Conservation (phyloP, 2,113 vertebrate genomes). For the Cryptoleucopteryx plumbea region DNA sequence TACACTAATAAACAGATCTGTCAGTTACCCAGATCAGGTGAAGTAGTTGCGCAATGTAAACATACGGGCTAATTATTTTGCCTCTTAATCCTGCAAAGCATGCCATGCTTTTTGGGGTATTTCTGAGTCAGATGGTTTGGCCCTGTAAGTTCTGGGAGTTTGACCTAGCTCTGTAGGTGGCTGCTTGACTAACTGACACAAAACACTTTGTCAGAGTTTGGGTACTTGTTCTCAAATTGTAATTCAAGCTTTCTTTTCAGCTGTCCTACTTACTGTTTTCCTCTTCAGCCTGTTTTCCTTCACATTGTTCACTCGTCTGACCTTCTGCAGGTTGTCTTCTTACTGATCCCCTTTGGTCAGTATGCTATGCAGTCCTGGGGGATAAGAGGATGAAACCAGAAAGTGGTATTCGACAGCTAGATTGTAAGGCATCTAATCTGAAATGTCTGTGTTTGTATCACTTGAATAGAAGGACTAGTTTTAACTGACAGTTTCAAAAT, state of each 20-base stretch:
- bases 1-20: background rate
- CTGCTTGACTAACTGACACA: background rate
- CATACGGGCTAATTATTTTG: background rate
- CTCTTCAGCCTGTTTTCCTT: background rate
- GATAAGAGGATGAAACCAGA: background rate
- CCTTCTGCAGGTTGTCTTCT: background rate
- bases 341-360: background rate
- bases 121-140: slow-evolving; percentile 4
- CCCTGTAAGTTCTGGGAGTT: background rate
- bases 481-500: background rate
- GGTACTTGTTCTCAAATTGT: background rate
- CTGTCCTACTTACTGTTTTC: background rate
- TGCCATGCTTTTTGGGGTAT: background rate
- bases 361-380: fast-evolving
- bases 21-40: background rate
- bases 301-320: background rate
- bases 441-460: background rate
- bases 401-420: background rate
- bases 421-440: background rate
- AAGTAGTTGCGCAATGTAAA: background rate
- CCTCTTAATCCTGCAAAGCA: background rate
- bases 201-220: background rate
- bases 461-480: background rate
- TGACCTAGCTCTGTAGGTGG: background rate
- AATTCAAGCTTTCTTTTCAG: background rate